A percentile compares a stretch with the other conserved stretches of the same genome.
Evolutionary conservation across 2,113 vertebrate genomes (phyloP).

Genomic region (Sylvilagus bachmani): DNA sequence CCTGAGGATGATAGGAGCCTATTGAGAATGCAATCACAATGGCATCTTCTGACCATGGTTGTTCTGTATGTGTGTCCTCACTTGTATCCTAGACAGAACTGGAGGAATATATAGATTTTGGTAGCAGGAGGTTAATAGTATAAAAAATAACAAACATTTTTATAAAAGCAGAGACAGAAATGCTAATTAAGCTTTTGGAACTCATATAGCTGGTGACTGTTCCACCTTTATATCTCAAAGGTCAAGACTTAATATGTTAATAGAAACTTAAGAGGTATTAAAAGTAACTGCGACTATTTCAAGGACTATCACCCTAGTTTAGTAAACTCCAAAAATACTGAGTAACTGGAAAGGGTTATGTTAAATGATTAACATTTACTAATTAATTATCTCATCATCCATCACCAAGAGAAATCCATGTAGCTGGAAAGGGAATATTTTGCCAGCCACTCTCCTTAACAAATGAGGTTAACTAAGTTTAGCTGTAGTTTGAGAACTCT

Average conservation of each 20-base stretch:
- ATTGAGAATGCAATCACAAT: not conserved
- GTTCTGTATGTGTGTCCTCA: not conserved
- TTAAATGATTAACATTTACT: not conserved
- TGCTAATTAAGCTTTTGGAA: not conserved
- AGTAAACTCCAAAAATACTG: not conserved
- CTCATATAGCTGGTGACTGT: not conserved
- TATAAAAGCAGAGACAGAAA: conserved; percentile 8
- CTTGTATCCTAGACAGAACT: not conserved
- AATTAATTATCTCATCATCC: not conserved
- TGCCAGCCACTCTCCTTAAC: not conserved
- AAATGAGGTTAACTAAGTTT: conserved; percentile 4
- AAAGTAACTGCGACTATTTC: conserved; percentile 31
- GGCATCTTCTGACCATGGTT: not conserved
- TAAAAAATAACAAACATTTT: not conserved
- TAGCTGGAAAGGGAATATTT: not conserved
- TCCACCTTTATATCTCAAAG: not conserved
- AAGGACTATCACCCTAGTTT: not conserved
- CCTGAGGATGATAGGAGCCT: not conserved
- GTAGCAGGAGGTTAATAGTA: not conserved
- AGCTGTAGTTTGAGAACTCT: not conserved
- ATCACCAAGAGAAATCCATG: not conserved
- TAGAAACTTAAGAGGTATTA: not conserved
- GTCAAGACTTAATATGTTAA: not conserved
- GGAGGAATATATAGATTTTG: not conserved
- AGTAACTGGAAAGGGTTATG: not conserved